Conservation (phyloP, 2,797 vertebrate genomes). For the Petrocephalus schoutedeni region DNA sequence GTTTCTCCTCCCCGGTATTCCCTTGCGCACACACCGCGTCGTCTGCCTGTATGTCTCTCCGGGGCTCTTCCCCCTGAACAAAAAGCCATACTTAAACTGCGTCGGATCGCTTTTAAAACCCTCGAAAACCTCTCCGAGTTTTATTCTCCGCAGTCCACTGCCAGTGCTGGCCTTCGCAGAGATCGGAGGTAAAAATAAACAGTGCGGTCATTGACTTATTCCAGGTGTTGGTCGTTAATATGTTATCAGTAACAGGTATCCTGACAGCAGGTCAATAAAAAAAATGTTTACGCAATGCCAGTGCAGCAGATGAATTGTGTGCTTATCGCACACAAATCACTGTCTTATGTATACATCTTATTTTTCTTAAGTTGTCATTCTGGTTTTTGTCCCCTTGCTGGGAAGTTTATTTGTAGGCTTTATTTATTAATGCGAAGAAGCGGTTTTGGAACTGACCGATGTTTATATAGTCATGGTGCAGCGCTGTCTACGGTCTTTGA, state of each 20-base stretch:
- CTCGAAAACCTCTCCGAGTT: background rate
- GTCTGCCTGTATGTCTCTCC: background rate
- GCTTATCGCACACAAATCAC: background rate
- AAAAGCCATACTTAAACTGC: background rate
- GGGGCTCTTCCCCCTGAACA: background rate
- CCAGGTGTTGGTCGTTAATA: background rate
- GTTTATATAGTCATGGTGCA: background rate
- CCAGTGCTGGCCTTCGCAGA: background rate
- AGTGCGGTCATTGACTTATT: background rate
- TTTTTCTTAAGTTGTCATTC: background rate
- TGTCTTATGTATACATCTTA: background rate
- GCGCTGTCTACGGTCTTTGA: background rate
- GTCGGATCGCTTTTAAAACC: background rate
- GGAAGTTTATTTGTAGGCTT: background rate
- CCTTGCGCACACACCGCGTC: background rate
- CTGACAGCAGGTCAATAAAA: background rate
- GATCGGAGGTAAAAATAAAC: background rate
- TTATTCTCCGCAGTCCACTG: background rate
- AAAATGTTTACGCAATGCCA: background rate
- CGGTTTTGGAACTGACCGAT: background rate
- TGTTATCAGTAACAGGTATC: conserved; percentile 11
- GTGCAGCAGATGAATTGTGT: background rate
- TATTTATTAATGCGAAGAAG: background rate
- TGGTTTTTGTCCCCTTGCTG: background rate
- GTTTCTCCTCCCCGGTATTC: background rate